Base-by-base conservation (phyloP, 2,888 invertebrate species). In the Candidula unifasciata region DNA sequence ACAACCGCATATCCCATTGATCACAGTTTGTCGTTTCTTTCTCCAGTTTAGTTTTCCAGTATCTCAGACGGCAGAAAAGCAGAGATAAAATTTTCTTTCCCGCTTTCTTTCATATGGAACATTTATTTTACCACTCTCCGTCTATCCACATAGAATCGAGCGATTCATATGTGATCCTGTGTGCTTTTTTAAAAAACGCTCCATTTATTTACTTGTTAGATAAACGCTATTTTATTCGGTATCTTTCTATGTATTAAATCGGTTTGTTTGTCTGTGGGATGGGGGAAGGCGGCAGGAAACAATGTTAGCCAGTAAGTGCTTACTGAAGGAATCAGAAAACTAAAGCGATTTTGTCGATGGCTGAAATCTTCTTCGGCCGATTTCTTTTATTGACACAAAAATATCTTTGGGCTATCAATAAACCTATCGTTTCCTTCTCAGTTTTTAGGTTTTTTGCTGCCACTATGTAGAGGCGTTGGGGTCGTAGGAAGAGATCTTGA, bases 331-430 rank as follows among this genome's bases (percentile, higher is more conserved):
- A 21, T 21, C 30, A 13, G 33, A 30, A 44, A 74, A 54, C 30
- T 30, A 21, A 30, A 30, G 21, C 3, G 52, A 44, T 73, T 73
- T 52, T 73, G 8, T 24, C 37, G 52, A 73, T 35, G 21, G 44
- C 2, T 44, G 24, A 13, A 44, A n/a, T 44, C n/a, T 44, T 44
- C 52, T 13, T 44, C 13, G 52, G 44, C 24, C 37, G 44, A 10
- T 24, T 27, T 27, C n/a, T 21, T n/a, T 24, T 3, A 18, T 37
- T 71, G 37, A 37, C 71, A 44, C 3, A 6, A 44, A 5, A n/a
- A n/a, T 52, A 37, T 44, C 52, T 73, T 73, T n/a, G 27, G 44
- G 16, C 73, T 73, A n/a, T 73, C 52, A 44, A 73, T n/a, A 73
- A 33, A 73, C 13, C n/a, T 69, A 69, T 33, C 69, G 37, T 37